These are phyloP conservation scores for Euzophera pinguis DNA, from an alignment of 2,888 invertebrate genomes.

Conservation along the genomic window DNA sequence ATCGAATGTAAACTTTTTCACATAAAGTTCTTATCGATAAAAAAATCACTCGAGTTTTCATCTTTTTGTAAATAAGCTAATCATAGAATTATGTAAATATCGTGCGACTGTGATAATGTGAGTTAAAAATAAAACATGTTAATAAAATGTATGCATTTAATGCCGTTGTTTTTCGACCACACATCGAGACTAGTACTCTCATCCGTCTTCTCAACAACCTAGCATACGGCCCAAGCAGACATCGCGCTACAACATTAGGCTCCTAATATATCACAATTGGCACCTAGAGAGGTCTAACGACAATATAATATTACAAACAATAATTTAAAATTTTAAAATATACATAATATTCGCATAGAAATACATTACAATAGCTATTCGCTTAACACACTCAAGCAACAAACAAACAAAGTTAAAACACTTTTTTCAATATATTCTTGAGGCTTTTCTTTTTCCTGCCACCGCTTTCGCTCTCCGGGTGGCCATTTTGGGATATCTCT, in stretches of 20 bases:
- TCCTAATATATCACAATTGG: constrained; percentile 77
- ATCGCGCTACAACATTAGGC: constrained; percentile 61
- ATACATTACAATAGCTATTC: constrained; percentile 60
- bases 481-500: constrained; percentile 64
- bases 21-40: too few species aligned
- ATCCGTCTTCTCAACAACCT: constrained; percentile 32
- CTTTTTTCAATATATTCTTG: constrained; percentile 88
- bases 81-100: too few species aligned
- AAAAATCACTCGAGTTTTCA: too few species aligned
- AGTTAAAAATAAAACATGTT: constrained; percentile 41
- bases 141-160: constrained; percentile 73
- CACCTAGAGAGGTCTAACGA: constrained; percentile 65
- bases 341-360: constrained; percentile 52
- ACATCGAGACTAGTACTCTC: constrained; percentile 48
- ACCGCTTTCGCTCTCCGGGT: constrained; percentile 44
- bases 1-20: too few species aligned
- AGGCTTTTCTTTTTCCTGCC: constrained; percentile 83
- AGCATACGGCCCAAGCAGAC: constrained; percentile 34
- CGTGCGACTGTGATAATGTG: constrained; percentile 7
- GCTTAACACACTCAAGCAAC: constrained; percentile 16
- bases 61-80: too few species aligned
- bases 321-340: constrained; percentile 26
- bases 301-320: constrained; percentile 47
- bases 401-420: constrained; percentile 80
- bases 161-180: constrained; percentile 62